Evolutionary conservation across 2,888 invertebrate species (phyloP).

Genomic region (Ornithoptera alexandrae): DNA sequence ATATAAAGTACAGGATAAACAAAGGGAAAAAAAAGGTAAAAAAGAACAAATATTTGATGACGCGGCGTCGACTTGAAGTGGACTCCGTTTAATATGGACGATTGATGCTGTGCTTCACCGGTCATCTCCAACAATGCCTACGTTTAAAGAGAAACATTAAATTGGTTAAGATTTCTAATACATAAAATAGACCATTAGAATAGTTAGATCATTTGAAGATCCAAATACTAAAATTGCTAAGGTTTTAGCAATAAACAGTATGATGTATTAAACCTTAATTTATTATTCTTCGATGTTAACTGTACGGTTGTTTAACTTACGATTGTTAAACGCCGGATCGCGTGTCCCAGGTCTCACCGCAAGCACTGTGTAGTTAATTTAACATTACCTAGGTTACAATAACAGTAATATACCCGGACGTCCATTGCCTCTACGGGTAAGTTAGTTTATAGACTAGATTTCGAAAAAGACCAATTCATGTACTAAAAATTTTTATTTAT

Average conservation of each 20-base stretch:
- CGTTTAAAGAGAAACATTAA: too few species aligned
- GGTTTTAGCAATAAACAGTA: too few species aligned
- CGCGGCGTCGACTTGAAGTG: too few species aligned
- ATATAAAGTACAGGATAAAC: too few species aligned
- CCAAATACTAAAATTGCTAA: not conserved
- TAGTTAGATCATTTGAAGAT: not conserved
- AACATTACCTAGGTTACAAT: not conserved
- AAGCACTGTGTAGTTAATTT: slow-evolving; percentile 10
- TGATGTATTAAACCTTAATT: not conserved
- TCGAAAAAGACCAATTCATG: not conserved
- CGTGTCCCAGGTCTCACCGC: slow-evolving; percentile 2
- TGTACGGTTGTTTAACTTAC: not conserved
- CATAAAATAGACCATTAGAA: not conserved
- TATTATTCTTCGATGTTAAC: not conserved
- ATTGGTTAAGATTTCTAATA: not conserved
- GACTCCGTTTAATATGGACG: too few species aligned
- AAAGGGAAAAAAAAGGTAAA: too few species aligned
- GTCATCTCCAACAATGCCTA: too few species aligned
- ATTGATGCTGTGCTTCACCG: too few species aligned
- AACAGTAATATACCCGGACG: slow-evolving; percentile 4
- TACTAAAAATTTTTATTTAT: too few species aligned
- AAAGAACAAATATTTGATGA: too few species aligned
- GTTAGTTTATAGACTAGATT: not conserved
- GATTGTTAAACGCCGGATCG: slow-evolving; percentile 8
- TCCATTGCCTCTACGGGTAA: not conserved